These are phyloP conservation scores for Charaxes varanes DNA, from an alignment of 1,140 invertebrate species.

Conservation along the genomic window DNA sequence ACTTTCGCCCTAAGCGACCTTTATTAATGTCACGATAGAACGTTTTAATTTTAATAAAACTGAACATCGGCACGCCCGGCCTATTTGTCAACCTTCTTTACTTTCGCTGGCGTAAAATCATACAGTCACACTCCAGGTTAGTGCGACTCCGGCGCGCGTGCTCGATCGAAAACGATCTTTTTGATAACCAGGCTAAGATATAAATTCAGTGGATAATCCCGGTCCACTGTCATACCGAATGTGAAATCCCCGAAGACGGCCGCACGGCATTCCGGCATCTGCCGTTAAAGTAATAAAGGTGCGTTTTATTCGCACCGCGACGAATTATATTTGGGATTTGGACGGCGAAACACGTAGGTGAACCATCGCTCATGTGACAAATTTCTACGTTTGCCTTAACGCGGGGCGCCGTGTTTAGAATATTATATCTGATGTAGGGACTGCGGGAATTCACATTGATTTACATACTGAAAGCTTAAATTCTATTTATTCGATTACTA, in stretches of 20 bases:
- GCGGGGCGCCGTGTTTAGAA: conserved; percentile 66
- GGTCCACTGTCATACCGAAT: conserved; percentile 44
- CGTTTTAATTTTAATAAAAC: conserved; percentile 72
- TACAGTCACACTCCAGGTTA: conserved; percentile 53
- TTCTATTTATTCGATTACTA: conserved; percentile 12
- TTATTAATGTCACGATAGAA: conserved; percentile 58
- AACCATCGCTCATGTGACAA: conserved; percentile 74
- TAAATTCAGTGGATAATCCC: conserved; percentile 57
- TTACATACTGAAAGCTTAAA: conserved; percentile 42
- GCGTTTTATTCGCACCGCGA: conserved; percentile 62
- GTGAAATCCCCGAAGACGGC: conserved; percentile 46
- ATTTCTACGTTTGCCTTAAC: conserved; percentile 73
- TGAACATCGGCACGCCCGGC: conserved; percentile 64
- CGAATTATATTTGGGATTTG: conserved; percentile 69
- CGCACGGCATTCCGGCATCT: conserved; percentile 61
- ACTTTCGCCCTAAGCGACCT: conserved; percentile 51
- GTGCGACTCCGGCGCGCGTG: conserved; percentile 27
- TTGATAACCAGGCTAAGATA: conserved; percentile 59
- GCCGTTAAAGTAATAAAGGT: conserved; percentile 69
- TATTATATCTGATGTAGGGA: conserved; percentile 59
- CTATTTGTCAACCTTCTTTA: conserved; percentile 73
- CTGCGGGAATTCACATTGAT: conserved; percentile 53
- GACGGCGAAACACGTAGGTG: conserved; percentile 69
- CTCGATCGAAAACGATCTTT: conserved; percentile 55
- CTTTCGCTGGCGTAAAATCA: conserved; percentile 68